A percentile compares a stretch with the other conserved stretches of the same genome.
phyloP scores from a whole-genome alignment of 2,888 invertebrate species.

The Eristalis pertinax region DNA sequence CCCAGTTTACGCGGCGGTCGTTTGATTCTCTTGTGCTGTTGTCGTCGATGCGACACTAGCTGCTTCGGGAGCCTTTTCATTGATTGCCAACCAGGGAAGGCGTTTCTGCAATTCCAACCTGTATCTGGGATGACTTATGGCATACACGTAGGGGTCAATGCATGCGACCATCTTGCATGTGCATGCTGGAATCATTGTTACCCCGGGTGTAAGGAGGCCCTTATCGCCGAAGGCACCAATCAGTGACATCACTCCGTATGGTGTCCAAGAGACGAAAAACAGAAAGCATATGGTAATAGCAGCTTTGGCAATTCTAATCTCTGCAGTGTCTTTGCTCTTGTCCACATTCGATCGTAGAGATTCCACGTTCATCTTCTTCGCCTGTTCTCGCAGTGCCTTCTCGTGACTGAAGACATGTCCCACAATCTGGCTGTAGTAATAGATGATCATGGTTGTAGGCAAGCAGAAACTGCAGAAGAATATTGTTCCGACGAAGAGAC shows the following conservation, averaged over 20 bases:
- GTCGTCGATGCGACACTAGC: constrained; percentile 83
- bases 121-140: constrained; percentile 94
- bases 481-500: constrained; percentile 88
- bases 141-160: constrained; percentile 95
- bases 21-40: constrained; percentile 77
- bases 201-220: constrained; percentile 86
- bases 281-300: constrained; percentile 93
- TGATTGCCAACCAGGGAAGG: constrained; percentile 88
- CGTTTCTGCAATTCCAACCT: constrained; percentile 90
- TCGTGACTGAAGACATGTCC: constrained; percentile 92
- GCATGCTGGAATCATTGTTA: constrained; percentile 93
- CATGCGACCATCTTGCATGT: constrained; percentile 94
- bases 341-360: constrained; percentile 87
- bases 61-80: constrained; percentile 84
- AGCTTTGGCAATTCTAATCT: constrained; percentile 93
- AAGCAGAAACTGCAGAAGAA: constrained; percentile 90
- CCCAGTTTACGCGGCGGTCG: constrained; percentile 76
- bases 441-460: constrained; percentile 89
- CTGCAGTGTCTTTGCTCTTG: constrained; percentile 87
- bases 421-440: constrained; percentile 93
- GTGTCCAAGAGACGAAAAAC: constrained; percentile 94
- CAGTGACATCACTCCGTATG: constrained; percentile 91
- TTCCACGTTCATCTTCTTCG: constrained; percentile 95
- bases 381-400: constrained; percentile 89
- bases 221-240: constrained; percentile 91